Conservation (phyloP, 2,888 invertebrate species). For the Thalpophila matura region DNA sequence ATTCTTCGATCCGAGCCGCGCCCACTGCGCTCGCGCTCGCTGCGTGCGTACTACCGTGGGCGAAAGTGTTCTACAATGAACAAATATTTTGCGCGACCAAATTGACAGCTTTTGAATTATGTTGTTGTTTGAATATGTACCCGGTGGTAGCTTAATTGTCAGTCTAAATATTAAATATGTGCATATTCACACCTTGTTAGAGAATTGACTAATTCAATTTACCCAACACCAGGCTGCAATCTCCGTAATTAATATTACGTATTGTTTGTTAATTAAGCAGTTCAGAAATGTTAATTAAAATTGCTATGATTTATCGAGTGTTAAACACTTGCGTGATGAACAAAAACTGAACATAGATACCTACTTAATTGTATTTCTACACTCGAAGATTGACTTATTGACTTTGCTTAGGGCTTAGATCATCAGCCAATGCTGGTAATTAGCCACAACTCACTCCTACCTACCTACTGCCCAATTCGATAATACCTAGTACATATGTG, state of each 20-base stretch:
- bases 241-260: slow-evolving; percentile 37
- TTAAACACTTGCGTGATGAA: slow-evolving; percentile 25
- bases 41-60: slow-evolving; percentile 56
- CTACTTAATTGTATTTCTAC: not conserved
- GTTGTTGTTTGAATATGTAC: slow-evolving; percentile 45
- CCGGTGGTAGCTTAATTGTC: slow-evolving; percentile 54
- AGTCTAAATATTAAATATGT: slow-evolving; percentile 52
- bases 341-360: not conserved
- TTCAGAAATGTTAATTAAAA: slow-evolving; percentile 20
- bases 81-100: slow-evolving; percentile 47
- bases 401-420: not conserved
- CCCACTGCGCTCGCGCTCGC: slow-evolving; percentile 59
- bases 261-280: slow-evolving; percentile 22
- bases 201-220: slow-evolving; percentile 29
- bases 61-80: slow-evolving; percentile 55
- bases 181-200: slow-evolving; percentile 47
- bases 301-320: slow-evolving; percentile 28
- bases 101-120: slow-evolving; percentile 63
- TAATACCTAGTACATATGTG: too few relatives aligned
- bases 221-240: not conserved
- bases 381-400: not conserved
- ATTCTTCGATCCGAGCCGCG: slow-evolving; percentile 64
- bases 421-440: not conserved
- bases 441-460: not conserved
- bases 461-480: too few relatives aligned